These are phyloP conservation scores for Huso huso DNA, from an alignment of 2,797 vertebrate species.

Conservation along the genomic window DNA sequence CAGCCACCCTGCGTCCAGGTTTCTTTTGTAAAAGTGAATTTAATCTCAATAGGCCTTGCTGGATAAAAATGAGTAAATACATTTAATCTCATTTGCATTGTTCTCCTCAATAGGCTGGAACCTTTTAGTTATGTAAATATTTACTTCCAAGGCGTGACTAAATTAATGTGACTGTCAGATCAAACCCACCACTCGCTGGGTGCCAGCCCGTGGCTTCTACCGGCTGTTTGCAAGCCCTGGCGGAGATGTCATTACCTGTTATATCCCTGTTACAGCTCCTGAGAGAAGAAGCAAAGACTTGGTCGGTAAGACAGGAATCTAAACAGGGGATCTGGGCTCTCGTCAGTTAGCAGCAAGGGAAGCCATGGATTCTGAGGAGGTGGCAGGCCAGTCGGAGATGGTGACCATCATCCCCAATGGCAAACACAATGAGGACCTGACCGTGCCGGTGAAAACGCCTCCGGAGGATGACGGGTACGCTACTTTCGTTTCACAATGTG, in stretches of 20 bases:
- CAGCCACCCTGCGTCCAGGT: too few relatives aligned
- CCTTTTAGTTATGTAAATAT: too few relatives aligned
- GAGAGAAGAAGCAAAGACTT: background rate
- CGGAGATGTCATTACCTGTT: background rate
- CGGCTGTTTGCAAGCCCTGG: background rate
- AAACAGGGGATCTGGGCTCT: background rate
- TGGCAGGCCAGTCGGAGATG: slow-evolving; percentile 70
- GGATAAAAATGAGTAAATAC: too few relatives aligned
- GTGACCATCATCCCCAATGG: slow-evolving; percentile 83
- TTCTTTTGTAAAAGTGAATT: too few relatives aligned
- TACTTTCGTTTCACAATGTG: too few relatives aligned
- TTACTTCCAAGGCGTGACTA: background rate
- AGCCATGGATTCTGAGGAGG: slow-evolving; percentile 56
- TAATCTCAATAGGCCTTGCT: too few relatives aligned
- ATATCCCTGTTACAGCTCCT: slow-evolving; percentile 8
- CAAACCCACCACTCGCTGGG: background rate
- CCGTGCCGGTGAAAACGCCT: slow-evolving; percentile 42
- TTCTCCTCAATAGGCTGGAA: too few relatives aligned
- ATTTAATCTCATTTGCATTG: too few relatives aligned
- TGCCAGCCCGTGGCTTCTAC: background rate
- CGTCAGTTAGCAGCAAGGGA: slow-evolving; percentile 11
- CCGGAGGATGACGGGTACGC: slow-evolving; percentile 53
- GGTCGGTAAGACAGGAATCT: background rate
- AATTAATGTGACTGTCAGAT: background rate
- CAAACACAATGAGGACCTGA: slow-evolving; percentile 55